Evolutionary conservation across 2,888 invertebrate genomes (phyloP).

Genomic region (Linyphia triangularis): DNA sequence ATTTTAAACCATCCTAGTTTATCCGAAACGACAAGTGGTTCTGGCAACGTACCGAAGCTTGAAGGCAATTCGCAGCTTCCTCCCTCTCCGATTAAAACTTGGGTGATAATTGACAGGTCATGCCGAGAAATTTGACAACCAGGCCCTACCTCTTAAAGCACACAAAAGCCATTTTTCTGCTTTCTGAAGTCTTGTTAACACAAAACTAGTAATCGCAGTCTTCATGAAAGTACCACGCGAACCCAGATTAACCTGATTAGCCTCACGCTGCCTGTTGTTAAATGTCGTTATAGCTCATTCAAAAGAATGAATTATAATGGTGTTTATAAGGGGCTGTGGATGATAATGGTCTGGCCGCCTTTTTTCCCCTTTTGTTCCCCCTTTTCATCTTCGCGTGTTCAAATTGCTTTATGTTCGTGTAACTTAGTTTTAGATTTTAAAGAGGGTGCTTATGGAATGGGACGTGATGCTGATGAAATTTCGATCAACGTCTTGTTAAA

Average conservation of each 20-base stretch:
- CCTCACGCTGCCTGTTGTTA: constrained; percentile 28
- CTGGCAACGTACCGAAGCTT: background rate
- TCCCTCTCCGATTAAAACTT: background rate
- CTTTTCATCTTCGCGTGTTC: background rate
- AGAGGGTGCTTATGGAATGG: background rate
- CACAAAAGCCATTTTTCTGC: constrained; percentile 33
- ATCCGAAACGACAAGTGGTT: too few relatives aligned
- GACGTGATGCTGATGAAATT: background rate
- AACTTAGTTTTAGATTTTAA: background rate
- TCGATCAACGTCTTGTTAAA: too few relatives aligned
- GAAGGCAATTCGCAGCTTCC: background rate
- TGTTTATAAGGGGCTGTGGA: background rate
- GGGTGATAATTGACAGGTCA: constrained; percentile 44
- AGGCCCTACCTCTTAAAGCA: constrained; percentile 12
- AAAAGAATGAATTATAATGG: background rate
- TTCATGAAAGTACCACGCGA: background rate
- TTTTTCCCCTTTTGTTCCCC: background rate
- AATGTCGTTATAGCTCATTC: constrained; percentile 33
- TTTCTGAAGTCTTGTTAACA: constrained; percentile 60
- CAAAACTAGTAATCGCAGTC: constrained; percentile 49
- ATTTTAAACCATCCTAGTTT: too few relatives aligned
- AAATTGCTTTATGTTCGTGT: background rate
- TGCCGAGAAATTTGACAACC: constrained; percentile 29
- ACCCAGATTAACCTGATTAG: constrained; percentile 49
- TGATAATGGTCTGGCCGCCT: constrained; percentile 2